Percentiles rank a stretch among this genome's conserved stretches.
phyloP scores from a whole-genome alignment of 2,113 vertebrate genomes.

The Numida meleagris region DNA sequence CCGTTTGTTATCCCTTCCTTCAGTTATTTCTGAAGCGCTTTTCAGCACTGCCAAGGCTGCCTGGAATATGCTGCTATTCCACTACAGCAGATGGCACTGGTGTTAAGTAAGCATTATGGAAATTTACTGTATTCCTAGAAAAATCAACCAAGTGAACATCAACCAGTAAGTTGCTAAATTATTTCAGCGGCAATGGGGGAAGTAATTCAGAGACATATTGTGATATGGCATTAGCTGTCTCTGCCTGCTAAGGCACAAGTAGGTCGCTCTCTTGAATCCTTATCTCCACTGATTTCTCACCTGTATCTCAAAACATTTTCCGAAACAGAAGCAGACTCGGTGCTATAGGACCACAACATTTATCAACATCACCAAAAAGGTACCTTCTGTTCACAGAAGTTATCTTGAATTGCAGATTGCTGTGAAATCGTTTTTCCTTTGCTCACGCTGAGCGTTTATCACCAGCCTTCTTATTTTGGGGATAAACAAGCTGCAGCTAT shows the following conservation, averaged over 20 bases:
- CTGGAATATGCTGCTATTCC: constrained; percentile 21
- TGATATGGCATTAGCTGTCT: background rate
- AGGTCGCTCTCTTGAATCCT: background rate
- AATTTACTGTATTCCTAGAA: constrained; percentile 65
- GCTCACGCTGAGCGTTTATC: constrained; percentile 22
- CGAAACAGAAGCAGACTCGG: background rate
- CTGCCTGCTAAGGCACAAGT: background rate
- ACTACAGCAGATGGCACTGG: constrained; percentile 74
- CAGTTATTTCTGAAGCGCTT: background rate
- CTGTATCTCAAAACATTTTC: background rate
- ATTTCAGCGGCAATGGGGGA: background rate
- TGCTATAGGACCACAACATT: background rate
- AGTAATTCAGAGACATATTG: background rate
- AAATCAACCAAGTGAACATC: constrained; percentile 57
- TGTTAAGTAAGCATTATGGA: constrained; percentile 52
- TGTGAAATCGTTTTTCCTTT: background rate
- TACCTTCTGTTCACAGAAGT: background rate
- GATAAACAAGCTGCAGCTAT: constrained; percentile 38
- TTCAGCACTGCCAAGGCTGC: constrained; percentile 27
- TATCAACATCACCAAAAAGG: background rate
- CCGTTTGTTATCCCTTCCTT: background rate
- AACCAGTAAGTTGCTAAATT: constrained; percentile 53
- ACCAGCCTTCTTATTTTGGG: background rate
- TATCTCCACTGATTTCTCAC: background rate
- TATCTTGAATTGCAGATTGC: constrained; percentile 32